Evolutionary conservation across 2,797 vertebrate genomes (phyloP).

Genomic region (Anisognathus igniventris): DNA sequence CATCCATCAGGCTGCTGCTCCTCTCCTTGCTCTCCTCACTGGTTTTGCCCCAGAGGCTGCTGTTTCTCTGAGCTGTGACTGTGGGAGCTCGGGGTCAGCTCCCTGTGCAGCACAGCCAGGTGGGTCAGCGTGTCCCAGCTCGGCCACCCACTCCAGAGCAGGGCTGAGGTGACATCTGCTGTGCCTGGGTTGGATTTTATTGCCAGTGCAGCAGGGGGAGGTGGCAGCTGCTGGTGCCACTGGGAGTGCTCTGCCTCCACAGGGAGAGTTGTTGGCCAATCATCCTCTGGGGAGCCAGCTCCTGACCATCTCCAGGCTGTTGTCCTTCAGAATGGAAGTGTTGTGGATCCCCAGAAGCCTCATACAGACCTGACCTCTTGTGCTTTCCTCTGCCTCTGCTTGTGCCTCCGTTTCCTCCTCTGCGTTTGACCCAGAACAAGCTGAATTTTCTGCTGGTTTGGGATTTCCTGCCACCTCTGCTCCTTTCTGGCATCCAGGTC

Average conservation of each 20-base stretch:
- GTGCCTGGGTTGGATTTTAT: background rate
- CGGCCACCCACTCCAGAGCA: rapidly evolving
- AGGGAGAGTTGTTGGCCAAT: background rate
- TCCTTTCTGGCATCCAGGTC: background rate
- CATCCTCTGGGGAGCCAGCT: background rate
- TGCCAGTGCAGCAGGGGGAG: background rate
- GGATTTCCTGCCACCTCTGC: slow-evolving; percentile 33
- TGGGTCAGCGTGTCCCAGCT: background rate
- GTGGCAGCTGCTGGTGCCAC: background rate
- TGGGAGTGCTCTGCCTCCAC: rapidly evolving
- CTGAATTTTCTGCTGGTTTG: background rate
- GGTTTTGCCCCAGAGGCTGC: background rate
- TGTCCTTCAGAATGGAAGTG: rapidly evolving
- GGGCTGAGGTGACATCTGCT: background rate
- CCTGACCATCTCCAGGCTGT: background rate
- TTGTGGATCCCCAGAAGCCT: background rate
- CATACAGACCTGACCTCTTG: background rate
- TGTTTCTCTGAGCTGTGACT: background rate
- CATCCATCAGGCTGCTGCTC: background rate
- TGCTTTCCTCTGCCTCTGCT: background rate
- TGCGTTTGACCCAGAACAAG: background rate
- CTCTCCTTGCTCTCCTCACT: rapidly evolving
- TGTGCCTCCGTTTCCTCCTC: background rate
- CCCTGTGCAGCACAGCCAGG: background rate
- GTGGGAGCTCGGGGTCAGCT: rapidly evolving